These are phyloP conservation scores for Megalops atlanticus DNA, from an alignment of 2,113 vertebrate species.

Conservation along the genomic window DNA sequence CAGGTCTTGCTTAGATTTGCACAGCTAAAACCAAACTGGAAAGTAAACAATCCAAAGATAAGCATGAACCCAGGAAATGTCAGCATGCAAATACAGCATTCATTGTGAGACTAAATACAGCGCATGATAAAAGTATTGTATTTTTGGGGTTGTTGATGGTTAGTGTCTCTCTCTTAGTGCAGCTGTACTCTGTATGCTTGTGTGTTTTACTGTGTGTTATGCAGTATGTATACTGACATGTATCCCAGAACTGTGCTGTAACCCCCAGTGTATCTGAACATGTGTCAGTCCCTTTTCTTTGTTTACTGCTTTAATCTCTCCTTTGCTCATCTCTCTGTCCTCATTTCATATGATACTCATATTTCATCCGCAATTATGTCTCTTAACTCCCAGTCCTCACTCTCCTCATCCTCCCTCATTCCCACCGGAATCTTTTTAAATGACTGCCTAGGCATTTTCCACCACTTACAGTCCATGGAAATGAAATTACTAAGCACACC, in stretches of 20 bases:
- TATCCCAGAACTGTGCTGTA: no score
- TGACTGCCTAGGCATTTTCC: neutral
- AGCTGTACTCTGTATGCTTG: no score
- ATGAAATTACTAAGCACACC: neutral
- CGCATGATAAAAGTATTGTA: no score
- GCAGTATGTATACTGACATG: neutral
- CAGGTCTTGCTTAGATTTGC: neutral
- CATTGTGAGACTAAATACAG: neutral
- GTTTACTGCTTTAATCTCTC: neutral
- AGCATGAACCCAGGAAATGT: neutral
- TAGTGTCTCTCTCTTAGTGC: no score
- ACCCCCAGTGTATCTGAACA: no score
- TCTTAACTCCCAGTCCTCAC: constrained; percentile 27
- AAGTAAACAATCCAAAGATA: constrained; percentile 20
- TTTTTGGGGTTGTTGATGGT: no score
- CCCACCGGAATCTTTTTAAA: neutral
- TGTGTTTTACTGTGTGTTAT: no score
- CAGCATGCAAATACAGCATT: neutral
- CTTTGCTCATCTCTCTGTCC: neutral
- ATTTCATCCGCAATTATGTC: constrained; percentile 44
- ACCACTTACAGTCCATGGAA: neutral
- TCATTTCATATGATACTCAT: constrained; percentile 44
- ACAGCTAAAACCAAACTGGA: neutral
- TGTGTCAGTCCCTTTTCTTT: neutral
- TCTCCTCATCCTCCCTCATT: neutral